Base-by-base conservation (phyloP, 1,140 invertebrate genomes). In the Stegodyphus dumicola region DNA sequence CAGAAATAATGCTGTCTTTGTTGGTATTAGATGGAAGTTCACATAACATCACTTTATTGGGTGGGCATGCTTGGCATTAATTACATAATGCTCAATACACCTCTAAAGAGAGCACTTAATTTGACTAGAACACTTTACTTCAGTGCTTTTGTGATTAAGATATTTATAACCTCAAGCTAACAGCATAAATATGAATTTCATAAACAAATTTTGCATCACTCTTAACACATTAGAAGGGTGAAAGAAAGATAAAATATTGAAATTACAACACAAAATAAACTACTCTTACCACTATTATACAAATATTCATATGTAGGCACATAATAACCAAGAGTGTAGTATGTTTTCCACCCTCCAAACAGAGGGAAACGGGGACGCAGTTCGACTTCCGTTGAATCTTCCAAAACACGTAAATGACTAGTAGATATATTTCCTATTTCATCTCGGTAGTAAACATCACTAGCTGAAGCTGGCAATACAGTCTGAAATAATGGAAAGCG, bases 351-450 rank as follows among this genome's bases (percentile, higher is more conserved):
- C 5, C 99, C 98, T 75, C 99, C 99, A 92, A 99, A 99, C 0
- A 99, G 91, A 33, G 99, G 99, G 90, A 99, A 99, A 88, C 98
- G 92, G 4, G 99, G 98, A 69, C 96, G 92, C 2, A 99, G 91
- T 89, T 99, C 98, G 4, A 99, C 90, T 90, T 99, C 98, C 17
- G 99, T 96, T 56, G 96, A 95, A 90, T 99, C 97, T 88, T 95
- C 95, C 88, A 95, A 93, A 13, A 95, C 89, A 88, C 94, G 93
- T 90, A 99, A 95, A 90, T 97, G 95, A 1, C 97, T 99, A 7
- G 98, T 99, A 3, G 98, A 99, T 89, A 99, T 99, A 90, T 99
- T 99, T 49, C 99, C 99, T 91, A 99, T 99, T 88, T 98, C 97
- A 91, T 99, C 99, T 51, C 97, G 92, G 89, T 98, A 98, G 90